Percentiles rank a stretch among this genome's conserved stretches.
Evolutionary conservation across 2,797 vertebrate genomes (phyloP).

Genomic region (Alexandromys oeconomus): DNA sequence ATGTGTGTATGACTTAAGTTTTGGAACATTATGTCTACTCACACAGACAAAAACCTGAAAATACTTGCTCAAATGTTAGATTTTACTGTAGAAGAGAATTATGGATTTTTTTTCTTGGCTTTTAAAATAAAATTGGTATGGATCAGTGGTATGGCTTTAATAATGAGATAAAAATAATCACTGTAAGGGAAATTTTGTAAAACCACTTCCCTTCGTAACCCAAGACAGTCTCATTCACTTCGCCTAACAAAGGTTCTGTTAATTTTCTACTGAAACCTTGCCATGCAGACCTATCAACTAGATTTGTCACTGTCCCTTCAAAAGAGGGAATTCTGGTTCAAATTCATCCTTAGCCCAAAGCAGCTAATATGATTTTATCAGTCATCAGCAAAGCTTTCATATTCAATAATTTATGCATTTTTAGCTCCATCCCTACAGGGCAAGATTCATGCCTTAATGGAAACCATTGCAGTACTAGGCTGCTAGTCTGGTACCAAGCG

Average conservation of each 20-base stretch:
- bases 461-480: constrained; percentile 74
- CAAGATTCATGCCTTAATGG: constrained; percentile 81
- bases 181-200: constrained; percentile 36
- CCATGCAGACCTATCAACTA: constrained; percentile 68
- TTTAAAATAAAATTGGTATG: constrained; percentile 60
- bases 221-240: constrained; percentile 66
- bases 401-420: constrained; percentile 83
- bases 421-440: constrained; percentile 74
- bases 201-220: constrained; percentile 54
- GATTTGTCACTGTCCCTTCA: constrained; percentile 78
- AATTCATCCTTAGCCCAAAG: constrained; percentile 79
- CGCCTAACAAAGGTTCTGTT: constrained; percentile 65
- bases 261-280: constrained; percentile 53
- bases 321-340: constrained; percentile 79
- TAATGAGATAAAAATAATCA: constrained; percentile 71
- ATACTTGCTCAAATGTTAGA: constrained; percentile 6
- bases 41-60: constrained; percentile 27
- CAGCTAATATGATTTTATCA: constrained; percentile 81
- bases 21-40: not conserved
- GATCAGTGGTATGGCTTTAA: constrained; percentile 64
- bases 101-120: not conserved
- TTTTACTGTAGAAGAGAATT: constrained; percentile 48
- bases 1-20: not conserved
- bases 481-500: constrained; percentile 2
- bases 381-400: constrained; percentile 80